Base-by-base conservation (phyloP, 2,797 vertebrate species). In the Eurystomus glaucurus region DNA sequence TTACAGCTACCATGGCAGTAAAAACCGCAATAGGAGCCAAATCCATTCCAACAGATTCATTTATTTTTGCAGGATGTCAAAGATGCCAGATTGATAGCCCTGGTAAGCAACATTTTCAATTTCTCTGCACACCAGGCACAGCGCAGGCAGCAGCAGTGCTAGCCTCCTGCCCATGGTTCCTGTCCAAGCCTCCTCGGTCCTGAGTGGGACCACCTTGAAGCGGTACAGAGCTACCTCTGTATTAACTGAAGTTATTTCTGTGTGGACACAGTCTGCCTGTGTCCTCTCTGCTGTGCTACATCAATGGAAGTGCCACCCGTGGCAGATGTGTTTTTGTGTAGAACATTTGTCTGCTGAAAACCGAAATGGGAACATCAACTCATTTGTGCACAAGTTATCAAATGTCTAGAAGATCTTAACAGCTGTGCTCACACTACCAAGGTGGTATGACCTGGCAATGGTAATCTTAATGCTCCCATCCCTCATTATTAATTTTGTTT, bases 51-150 rank as follows among this genome's bases (percentile, higher is more conserved):
- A 91, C 0, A 0, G 90, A 92, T 95, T 95, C 91, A 97, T 97
- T 97, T 97, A 83, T 97, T 96, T 93, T 94, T 74, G 79, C 68
- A 66, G 41, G 69, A 93, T 96, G 92, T 97, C 93, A 96, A 83
- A 97, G 90, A 94, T 94, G 90, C 94, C 96, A 96, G 91, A 97
- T 92, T 95, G 95, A 96, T 95, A 95, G 94, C 87, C 76, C 92
- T 96, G 93, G 96, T 58, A 76, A 95, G 78, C 89, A 91, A 95
- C 71, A 23, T 86, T 96, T 96, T 96, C 95, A 96, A 93, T 97
- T 96, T 96, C 87, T 93, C 79, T 82, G 94, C 91, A 90, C 93
- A 88, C 95, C 92, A 96, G 96, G 92, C 80, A 45, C 48, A 75
- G 89, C 31, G 11, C 41, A 43, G 86, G 86, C 94, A 39, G 91